A percentile compares a stretch with the other conserved stretches of the same genome.
phyloP scores from a whole-genome alignment of 2,113 vertebrate species.

The Turnix velox region DNA sequence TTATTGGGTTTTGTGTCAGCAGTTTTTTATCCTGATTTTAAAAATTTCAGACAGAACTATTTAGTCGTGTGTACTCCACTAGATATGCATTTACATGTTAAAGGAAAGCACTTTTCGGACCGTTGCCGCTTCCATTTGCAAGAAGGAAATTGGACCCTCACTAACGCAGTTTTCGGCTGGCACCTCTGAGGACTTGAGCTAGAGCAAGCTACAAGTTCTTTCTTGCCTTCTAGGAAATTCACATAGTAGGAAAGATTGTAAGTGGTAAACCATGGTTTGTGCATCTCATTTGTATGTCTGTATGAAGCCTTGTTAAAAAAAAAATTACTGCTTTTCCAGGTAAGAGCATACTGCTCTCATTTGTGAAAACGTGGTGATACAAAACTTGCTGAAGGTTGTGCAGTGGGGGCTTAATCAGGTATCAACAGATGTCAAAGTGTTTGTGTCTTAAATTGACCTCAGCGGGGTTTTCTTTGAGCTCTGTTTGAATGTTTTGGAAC shows the following conservation, averaged over 20 bases:
- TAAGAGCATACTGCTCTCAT: neutral
- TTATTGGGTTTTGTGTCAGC: neutral
- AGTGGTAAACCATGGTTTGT: neutral
- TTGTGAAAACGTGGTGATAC: neutral
- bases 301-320: neutral
- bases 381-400: neutral
- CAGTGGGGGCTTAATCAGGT: neutral
- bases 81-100: neutral
- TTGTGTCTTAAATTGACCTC: neutral
- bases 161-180: neutral
- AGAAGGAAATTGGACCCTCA: neutral
- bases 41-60: neutral
- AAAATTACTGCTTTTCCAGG: neutral
- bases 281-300: neutral
- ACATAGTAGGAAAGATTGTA: neutral
- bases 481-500: neutral
- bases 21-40: neutral
- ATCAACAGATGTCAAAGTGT: neutral
- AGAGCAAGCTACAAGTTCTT: neutral
- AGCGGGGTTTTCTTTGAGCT: neutral
- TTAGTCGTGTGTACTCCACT: neutral
- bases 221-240: neutral
- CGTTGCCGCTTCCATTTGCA: neutral
- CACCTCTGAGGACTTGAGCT: neutral
- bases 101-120: slow-evolving; percentile 13